Conservation (phyloP, 2,888 invertebrate genomes). For the Drosophila heteroneura region DNA sequence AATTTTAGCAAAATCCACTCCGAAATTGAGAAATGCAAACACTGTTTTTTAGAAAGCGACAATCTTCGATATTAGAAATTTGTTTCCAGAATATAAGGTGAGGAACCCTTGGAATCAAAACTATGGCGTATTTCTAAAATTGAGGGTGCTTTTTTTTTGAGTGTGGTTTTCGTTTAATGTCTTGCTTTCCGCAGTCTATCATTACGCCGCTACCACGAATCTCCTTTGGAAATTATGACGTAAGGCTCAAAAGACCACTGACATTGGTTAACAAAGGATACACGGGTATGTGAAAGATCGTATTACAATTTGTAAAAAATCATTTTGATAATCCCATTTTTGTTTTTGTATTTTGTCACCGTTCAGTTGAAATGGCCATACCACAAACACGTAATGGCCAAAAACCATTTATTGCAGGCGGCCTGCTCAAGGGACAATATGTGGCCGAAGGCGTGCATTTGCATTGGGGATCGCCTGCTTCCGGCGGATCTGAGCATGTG, state of each 20-base stretch:
- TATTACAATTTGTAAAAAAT: not conserved
- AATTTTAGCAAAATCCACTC: not conserved
- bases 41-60: not conserved
- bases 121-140: not conserved
- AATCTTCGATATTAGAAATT: not conserved
- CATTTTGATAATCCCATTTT: not conserved
- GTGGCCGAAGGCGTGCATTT: constrained; percentile 85
- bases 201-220: constrained; percentile 60
- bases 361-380: constrained; percentile 66
- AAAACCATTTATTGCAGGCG: constrained; percentile 71
- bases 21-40: no score
- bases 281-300: constrained; percentile 83
- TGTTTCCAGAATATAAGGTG: not conserved
- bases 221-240: constrained; percentile 87
- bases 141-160: not conserved
- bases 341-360: not conserved
- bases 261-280: constrained; percentile 89
- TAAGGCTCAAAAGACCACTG: constrained; percentile 87
- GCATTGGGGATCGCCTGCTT: constrained; percentile 90
- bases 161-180: not conserved
- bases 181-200: constrained; percentile 54
- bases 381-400: constrained; percentile 63
- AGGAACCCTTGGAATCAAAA: not conserved
- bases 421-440: constrained; percentile 58
- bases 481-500: constrained; percentile 87